Evolutionary conservation across 2,888 invertebrate species (phyloP).

Genomic region (Galerucella pusilla): DNA sequence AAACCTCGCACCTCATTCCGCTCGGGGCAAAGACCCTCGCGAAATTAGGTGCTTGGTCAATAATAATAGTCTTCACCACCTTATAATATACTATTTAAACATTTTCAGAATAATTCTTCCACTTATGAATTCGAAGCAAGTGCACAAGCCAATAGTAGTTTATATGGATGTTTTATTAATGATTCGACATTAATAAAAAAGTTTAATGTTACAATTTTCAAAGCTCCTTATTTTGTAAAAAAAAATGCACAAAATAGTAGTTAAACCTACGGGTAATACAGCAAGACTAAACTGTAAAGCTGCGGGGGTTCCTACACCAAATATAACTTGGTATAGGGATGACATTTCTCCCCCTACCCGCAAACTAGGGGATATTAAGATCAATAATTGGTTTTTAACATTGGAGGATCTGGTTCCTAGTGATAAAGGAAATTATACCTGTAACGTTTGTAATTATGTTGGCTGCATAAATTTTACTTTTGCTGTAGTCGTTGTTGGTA

Average conservation of each 20-base stretch:
- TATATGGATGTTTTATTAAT: constrained; percentile 81
- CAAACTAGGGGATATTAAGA: constrained; percentile 74
- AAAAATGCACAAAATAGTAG: constrained; percentile 64
- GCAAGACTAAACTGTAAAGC: constrained; percentile 79
- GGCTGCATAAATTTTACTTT: constrained; percentile 83
- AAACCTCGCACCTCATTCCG: no score
- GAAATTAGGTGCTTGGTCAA: no score
- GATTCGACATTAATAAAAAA: constrained; percentile 41
- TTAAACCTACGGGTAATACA: constrained; percentile 84
- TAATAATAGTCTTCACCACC: no score
- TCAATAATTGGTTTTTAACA: constrained; percentile 77
- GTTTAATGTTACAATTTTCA: constrained; percentile 48
- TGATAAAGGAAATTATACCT: constrained; percentile 91
- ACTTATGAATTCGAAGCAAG: constrained; percentile 71
- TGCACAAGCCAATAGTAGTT: constrained; percentile 87
- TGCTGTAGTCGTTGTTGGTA: constrained; percentile 79
- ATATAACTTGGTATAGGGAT: constrained; percentile 88
- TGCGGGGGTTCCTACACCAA: constrained; percentile 82
- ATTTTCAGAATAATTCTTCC: constrained; percentile 26
- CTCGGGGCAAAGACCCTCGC: no score
- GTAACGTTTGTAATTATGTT: constrained; percentile 83
- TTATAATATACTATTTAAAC: no score
- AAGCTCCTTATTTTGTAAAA: constrained; percentile 53
- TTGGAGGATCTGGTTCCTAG: constrained; percentile 84
- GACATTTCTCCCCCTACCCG: constrained; percentile 72